phyloP scores from a whole-genome alignment of 2,888 invertebrate genomes.

The Phaonia tiefii region DNA sequence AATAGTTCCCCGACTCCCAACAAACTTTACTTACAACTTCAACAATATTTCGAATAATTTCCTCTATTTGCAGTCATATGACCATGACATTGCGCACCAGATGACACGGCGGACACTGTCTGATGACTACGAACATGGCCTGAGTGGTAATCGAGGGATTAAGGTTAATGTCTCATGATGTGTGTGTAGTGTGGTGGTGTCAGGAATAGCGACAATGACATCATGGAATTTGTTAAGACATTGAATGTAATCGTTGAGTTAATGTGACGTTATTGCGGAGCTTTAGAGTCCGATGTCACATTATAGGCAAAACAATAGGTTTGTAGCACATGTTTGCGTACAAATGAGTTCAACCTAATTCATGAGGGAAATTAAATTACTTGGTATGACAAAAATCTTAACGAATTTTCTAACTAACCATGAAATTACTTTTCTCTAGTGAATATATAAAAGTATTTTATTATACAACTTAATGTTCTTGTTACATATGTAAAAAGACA shows the following conservation, averaged over 20 bases:
- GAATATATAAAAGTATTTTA: no score
- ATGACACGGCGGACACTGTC: not conserved
- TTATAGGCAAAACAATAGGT: not conserved
- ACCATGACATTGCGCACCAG: not conserved
- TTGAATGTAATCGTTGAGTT: constrained; percentile 44
- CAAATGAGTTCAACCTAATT: no score
- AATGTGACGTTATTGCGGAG: not conserved
- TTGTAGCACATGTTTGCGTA: not conserved
- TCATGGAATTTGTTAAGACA: constrained; percentile 46
- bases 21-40: no score
- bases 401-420: no score
- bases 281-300: not conserved
- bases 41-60: no score
- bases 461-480: no score
- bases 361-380: no score
- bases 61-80: constrained; percentile 12
- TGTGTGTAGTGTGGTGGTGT: not conserved
- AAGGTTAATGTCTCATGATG: constrained; percentile 51
- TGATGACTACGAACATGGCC: not conserved
- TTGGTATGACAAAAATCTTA: no score
- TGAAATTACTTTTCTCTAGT: no score
- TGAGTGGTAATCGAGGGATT: constrained; percentile 36
- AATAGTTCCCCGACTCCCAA: no score
- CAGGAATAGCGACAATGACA: not conserved
- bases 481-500: no score